phyloP scores from a whole-genome alignment of 2,113 vertebrate species.

The Pseudorasbora parva region DNA sequence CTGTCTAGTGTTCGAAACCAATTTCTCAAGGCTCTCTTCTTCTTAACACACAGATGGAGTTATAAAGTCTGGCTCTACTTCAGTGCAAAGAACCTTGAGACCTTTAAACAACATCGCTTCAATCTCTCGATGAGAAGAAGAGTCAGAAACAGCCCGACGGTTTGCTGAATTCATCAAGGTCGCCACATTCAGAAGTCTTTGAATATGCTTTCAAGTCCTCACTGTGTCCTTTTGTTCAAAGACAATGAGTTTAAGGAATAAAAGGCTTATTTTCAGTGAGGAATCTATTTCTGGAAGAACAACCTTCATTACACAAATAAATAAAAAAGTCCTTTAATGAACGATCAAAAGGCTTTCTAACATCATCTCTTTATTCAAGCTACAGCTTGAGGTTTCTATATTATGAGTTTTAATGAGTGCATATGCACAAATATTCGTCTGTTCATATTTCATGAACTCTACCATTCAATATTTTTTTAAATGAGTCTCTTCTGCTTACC shows the following conservation, averaged over 20 bases:
- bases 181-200: background rate
- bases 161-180: background rate
- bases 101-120: background rate
- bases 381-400: too few species aligned
- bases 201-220: background rate
- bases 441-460: too few species aligned
- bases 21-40: background rate
- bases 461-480: too few species aligned
- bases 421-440: too few species aligned
- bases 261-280: background rate
- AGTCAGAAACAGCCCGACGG: background rate
- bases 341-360: too few species aligned
- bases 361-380: too few species aligned
- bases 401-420: too few species aligned
- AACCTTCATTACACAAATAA: background rate
- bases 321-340: background rate
- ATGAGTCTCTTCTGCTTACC: too few species aligned
- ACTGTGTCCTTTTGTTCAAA: background rate
- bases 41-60: background rate
- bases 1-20: background rate
- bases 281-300: background rate
- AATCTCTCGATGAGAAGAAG: background rate
- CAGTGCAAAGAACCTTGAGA: background rate
- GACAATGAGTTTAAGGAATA: background rate
- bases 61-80: too few species aligned